A percentile compares a stretch with the other conserved stretches of the same genome.
phyloP scores from a whole-genome alignment of 2,888 invertebrate genomes.

The Tetragonula carbonaria region DNA sequence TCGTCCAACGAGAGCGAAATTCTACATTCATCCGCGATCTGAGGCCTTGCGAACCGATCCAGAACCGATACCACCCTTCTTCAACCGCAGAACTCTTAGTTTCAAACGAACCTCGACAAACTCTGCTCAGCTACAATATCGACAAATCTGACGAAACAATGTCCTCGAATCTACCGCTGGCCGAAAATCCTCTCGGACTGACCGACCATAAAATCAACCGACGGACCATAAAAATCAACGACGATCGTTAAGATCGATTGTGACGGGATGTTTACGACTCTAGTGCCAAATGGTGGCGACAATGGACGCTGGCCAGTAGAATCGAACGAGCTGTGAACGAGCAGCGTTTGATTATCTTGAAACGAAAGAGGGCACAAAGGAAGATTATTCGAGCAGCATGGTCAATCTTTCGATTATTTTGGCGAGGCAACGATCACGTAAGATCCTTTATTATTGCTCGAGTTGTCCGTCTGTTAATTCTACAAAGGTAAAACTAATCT shows the following conservation, averaged over 20 bases:
- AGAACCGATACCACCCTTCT: too few relatives aligned
- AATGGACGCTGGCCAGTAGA: slow-evolving; percentile 55
- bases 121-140: not conserved
- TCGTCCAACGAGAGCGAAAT: too few relatives aligned
- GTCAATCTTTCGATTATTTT: too few relatives aligned
- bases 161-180: not conserved
- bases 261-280: slow-evolving; percentile 74
- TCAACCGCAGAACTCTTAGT: not conserved
- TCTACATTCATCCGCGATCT: too few relatives aligned
- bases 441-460: too few relatives aligned
- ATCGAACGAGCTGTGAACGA: slow-evolving; percentile 10
- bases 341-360: slow-evolving; percentile 42
- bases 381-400: slow-evolving; percentile 16
- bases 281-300: slow-evolving; percentile 62
- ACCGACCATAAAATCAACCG: slow-evolving; percentile 7
- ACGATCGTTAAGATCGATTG: slow-evolving; percentile 74
- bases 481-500: too few relatives aligned
- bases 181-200: not conserved
- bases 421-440: too few relatives aligned
- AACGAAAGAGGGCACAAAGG: slow-evolving; percentile 3
- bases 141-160: slow-evolving; percentile 5
- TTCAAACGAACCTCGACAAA: not conserved
- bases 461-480: too few relatives aligned
- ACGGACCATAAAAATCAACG: slow-evolving; percentile 40
- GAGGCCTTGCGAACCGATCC: too few relatives aligned